Evolutionary conservation across 2,888 invertebrate genomes (phyloP).

Genomic region (Lomographa bimaculata): DNA sequence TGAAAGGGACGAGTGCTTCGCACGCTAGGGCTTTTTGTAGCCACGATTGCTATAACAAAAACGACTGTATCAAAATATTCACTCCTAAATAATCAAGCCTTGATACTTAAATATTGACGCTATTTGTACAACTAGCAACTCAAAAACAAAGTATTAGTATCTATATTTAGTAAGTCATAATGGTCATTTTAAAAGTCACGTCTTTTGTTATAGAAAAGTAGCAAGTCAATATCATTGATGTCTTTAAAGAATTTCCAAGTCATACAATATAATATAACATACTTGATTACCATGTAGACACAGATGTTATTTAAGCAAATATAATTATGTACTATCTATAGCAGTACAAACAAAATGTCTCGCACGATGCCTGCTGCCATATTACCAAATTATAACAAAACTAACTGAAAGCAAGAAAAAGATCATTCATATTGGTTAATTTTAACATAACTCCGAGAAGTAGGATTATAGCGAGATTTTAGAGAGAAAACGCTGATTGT

Average conservation of each 20-base stretch:
- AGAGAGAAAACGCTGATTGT: not conserved
- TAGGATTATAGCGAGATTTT: too few species aligned
- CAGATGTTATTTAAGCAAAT: slow-evolving; percentile 42
- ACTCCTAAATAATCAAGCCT: too few species aligned
- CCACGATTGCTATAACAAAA: too few species aligned
- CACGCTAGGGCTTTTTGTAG: slow-evolving; percentile 14
- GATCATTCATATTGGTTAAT: not conserved
- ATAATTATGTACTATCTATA: slow-evolving; percentile 27
- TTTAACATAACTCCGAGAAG: too few species aligned
- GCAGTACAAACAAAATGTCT: slow-evolving; percentile 20
- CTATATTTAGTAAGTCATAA: too few species aligned
- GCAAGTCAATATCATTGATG: slow-evolving; percentile 18
- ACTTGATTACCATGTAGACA: slow-evolving; percentile 35
- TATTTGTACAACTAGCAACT: too few species aligned
- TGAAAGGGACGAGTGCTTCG: slow-evolving; percentile 13
- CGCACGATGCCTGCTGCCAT: slow-evolving; percentile 8
- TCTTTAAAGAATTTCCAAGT: slow-evolving; percentile 26
- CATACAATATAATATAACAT: slow-evolving; percentile 22
- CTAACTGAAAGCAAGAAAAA: slow-evolving; percentile 3
- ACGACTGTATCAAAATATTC: too few species aligned
- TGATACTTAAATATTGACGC: too few species aligned
- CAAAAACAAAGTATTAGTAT: too few species aligned
- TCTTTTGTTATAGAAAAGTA: too few species aligned
- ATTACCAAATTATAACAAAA: slow-evolving; percentile 17
- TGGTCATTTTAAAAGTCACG: too few species aligned